Evolutionary conservation across 2,797 vertebrate genomes (phyloP).

Genomic region (Fringilla coelebs): DNA sequence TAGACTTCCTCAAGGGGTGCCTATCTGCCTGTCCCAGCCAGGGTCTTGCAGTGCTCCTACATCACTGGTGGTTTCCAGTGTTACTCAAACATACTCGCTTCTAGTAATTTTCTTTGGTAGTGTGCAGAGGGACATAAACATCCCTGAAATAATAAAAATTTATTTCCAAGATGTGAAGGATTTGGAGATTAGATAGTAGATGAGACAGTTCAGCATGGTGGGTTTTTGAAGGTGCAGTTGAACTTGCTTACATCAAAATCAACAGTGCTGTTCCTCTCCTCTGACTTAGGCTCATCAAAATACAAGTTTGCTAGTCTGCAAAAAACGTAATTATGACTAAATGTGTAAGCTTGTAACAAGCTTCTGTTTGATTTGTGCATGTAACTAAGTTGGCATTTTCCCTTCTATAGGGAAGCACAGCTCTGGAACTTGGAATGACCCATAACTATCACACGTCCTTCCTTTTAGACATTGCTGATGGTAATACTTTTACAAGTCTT

Average conservation of each 20-base stretch:
- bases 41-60: neutral
- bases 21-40: neutral
- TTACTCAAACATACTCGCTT: neutral
- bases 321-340: neutral
- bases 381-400: neutral
- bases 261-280: fast-evolving
- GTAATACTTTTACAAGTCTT: neutral
- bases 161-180: neutral
- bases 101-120: neutral
- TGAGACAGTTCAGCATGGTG: neutral
- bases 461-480: neutral
- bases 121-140: neutral
- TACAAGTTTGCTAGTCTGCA: neutral
- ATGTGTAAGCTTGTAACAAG: neutral
- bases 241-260: neutral
- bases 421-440: neutral
- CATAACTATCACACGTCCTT: neutral
- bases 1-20: neutral
- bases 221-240: neutral
- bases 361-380: neutral
- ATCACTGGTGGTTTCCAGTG: neutral
- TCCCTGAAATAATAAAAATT: neutral
- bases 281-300: neutral
- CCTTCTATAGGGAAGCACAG: neutral
- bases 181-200: neutral